Evolutionary conservation across 1,140 invertebrate species (phyloP).

Genomic region (Sitobion miscanthi): DNA sequence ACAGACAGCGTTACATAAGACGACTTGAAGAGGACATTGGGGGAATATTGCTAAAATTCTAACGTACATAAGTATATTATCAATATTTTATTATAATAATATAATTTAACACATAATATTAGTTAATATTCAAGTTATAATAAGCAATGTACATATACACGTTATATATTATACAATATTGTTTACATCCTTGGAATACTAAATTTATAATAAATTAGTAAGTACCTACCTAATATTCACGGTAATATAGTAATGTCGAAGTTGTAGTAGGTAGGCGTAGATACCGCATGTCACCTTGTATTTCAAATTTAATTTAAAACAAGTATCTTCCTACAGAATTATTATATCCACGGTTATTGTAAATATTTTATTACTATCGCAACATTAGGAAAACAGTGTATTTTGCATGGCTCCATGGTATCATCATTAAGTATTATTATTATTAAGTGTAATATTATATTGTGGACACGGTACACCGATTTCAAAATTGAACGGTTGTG

Average conservation of each 20-base stretch:
- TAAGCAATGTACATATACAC: too few relatives aligned
- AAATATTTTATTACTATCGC: neutral
- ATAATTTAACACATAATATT: neutral
- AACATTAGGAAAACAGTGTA: neutral
- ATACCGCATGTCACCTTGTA: neutral
- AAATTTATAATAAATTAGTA: neutral
- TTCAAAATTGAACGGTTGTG: neutral
- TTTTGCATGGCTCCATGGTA: neutral
- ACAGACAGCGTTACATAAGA: neutral
- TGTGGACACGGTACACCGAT: neutral
- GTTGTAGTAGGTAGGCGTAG: neutral
- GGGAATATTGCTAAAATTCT: neutral
- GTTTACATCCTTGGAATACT: neutral
- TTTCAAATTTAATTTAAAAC: neutral
- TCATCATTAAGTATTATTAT: neutral
- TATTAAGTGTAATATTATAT: too few relatives aligned
- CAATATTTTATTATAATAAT: too few relatives aligned
- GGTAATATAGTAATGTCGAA: neutral
- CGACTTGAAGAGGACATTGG: neutral
- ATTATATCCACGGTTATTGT: too few relatives aligned
- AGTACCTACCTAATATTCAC: neutral
- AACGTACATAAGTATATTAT: too few relatives aligned
- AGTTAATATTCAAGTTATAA: neutral
- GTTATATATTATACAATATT: neutral
- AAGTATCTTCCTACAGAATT: too few relatives aligned